Conservation (phyloP, 2,888 invertebrate species). For the Orthosia gracilis region DNA sequence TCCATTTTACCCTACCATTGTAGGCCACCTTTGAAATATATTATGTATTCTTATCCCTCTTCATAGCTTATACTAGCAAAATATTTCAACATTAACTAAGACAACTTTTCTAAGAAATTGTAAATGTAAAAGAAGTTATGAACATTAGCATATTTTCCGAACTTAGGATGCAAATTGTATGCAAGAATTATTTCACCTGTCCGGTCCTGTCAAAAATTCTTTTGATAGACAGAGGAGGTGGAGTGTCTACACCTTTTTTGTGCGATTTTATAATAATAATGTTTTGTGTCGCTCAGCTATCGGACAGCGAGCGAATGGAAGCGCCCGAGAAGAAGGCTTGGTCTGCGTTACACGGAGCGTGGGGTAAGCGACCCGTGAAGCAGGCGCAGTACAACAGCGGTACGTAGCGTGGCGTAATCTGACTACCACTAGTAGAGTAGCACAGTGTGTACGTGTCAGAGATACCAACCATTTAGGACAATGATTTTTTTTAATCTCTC, state of each 20-base stretch:
- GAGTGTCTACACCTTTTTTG: background rate
- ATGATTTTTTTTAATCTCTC: background rate
- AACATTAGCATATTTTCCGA: slow-evolving; percentile 54
- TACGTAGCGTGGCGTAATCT: slow-evolving; percentile 58
- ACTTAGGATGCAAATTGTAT: slow-evolving; percentile 56
- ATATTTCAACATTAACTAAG: slow-evolving; percentile 45
- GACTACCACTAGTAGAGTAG: background rate
- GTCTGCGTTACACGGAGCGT: slow-evolving; percentile 93
- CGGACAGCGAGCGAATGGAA: slow-evolving; percentile 76
- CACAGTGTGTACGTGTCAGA: background rate
- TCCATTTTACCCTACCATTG: too few species aligned
- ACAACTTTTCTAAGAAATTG: slow-evolving; percentile 30
- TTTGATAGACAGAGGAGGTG: background rate
- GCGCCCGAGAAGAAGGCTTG: slow-evolving; percentile 92
- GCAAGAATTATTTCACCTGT: slow-evolving; percentile 44
- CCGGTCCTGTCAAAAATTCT: background rate
- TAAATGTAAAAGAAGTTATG: slow-evolving; percentile 42
- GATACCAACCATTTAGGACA: background rate
- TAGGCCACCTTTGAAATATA: background rate
- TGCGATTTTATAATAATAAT: background rate
- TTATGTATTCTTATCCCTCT: slow-evolving; percentile 17
- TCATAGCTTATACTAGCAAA: slow-evolving; percentile 34
- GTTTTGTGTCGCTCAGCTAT: slow-evolving; percentile 32
- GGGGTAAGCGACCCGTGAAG: slow-evolving; percentile 93
- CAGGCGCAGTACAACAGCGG: slow-evolving; percentile 82